phyloP scores from a whole-genome alignment of 2,113 vertebrate genomes.

The Sphyrna mokarran region DNA sequence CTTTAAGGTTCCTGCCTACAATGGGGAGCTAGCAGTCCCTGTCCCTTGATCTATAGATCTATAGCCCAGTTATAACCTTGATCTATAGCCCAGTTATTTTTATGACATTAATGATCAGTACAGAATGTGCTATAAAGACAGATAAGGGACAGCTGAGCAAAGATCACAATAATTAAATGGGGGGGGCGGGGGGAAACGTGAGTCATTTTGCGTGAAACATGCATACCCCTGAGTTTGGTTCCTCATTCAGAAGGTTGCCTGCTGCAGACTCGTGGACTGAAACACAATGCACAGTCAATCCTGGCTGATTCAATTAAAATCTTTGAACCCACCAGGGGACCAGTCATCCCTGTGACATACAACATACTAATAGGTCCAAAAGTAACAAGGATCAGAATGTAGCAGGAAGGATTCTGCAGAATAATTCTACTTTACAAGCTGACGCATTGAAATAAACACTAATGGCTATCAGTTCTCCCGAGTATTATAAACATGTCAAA shows the following conservation, averaged over 20 bases:
- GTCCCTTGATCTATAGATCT: too few species aligned
- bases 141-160: constrained; percentile 18
- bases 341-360: not conserved
- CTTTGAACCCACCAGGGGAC: constrained; percentile 2
- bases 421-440: not conserved
- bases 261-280: not conserved
- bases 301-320: not conserved
- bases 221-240: constrained; percentile 8
- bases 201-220: not conserved
- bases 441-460: not conserved
- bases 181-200: not conserved
- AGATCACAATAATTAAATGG: constrained; percentile 31
- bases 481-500: not conserved
- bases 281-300: not conserved
- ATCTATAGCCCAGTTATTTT: not conserved
- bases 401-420: not conserved
- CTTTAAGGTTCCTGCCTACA: not conserved
- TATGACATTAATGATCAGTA: constrained; percentile 26
- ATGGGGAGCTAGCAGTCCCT: not conserved
- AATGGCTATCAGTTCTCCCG: not conserved
- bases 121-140: not conserved
- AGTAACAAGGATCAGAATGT: not conserved
- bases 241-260: not conserved
- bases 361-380: not conserved
- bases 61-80: not conserved